Conservation (phyloP, 2,797 vertebrate species). For the Megalops cyprinoides region DNA sequence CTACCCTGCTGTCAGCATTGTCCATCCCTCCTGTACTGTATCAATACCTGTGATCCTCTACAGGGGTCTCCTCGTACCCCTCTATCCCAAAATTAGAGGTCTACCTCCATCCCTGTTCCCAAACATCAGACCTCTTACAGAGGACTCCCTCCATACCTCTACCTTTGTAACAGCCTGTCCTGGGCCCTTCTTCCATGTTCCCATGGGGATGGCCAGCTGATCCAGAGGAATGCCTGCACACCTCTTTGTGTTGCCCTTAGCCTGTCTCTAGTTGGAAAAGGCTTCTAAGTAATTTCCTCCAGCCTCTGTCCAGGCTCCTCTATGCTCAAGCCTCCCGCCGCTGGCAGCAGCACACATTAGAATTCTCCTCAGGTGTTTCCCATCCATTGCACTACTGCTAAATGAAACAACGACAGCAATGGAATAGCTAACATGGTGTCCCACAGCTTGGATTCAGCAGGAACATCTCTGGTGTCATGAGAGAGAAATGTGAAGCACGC, state of each 20-base stretch:
- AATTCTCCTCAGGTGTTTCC: constrained; percentile 31
- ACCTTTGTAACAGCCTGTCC: not conserved
- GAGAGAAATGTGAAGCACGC: constrained; percentile 56
- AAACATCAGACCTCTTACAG: not conserved
- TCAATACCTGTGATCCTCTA: not conserved
- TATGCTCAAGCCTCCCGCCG: constrained; percentile 10
- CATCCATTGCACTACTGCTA: constrained; percentile 22
- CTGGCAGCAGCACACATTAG: not conserved
- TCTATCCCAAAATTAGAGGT: not conserved
- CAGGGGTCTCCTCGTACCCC: not conserved
- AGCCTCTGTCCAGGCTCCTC: not conserved
- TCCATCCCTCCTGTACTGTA: not conserved
- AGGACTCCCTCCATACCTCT: not conserved
- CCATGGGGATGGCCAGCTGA: too few species aligned
- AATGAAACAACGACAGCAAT: constrained; percentile 12
- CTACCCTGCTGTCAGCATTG: not conserved
- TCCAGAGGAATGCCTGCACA: too few species aligned
- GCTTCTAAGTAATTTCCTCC: not conserved
- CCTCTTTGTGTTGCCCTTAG: too few species aligned
- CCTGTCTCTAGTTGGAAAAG: not conserved
- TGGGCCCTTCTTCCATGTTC: not conserved
- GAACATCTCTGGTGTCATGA: constrained; percentile 18
- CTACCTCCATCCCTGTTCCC: not conserved
- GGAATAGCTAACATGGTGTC: not conserved
- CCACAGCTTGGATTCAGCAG: not conserved